Evolutionary conservation across 1,140 invertebrate species (phyloP), one percentile per base, ranked within the genome.

Genomic region (Trichogramma pretiosum): DNA sequence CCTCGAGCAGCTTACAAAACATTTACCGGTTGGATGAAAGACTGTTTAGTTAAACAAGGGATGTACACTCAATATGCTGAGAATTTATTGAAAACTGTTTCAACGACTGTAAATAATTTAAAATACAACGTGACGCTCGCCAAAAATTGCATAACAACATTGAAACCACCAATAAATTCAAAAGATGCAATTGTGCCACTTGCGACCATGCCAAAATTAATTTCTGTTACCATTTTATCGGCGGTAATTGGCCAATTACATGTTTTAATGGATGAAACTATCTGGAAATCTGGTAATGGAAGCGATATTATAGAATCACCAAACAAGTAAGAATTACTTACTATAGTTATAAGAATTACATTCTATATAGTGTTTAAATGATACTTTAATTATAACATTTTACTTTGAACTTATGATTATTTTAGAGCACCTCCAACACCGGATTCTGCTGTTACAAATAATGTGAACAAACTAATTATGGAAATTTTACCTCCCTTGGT

Each of bases 1-100:
- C 80, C 83, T 13, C 67, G 83, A 50, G 67, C 81, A 24, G 76
- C 74, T 18, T 77, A 82, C 53, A 80, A 82, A 68, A 74, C 75
- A 16, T 84, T 81, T 59, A 73, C 73, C 38, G 73, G 74, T 9
- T 86, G 83, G 83, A 79, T 80, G 64, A 79, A 78, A 57, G 87
- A 91, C 61, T 84, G 81, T 44, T 73, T 92, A n/a, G 85, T 89
- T 4, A 91, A 92, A 61, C 89, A 93, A 77, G 88, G 89, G 36
- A 79, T 91, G 75, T 89, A 84, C 45, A 85, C 83, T 0, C 82
- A 84, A 60, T 83, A 88, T 61, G 85, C 87, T 1, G 87, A 89
- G 58, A 79, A 79, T 53, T 68, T 90, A 32, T 60, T 91, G 16
- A 81, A 83, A 55, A 80, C 77, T 3, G 84, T 89, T 2, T 72